Base-by-base conservation (phyloP, 2,113 vertebrate genomes). In the Ceuthmochares aereus region DNA sequence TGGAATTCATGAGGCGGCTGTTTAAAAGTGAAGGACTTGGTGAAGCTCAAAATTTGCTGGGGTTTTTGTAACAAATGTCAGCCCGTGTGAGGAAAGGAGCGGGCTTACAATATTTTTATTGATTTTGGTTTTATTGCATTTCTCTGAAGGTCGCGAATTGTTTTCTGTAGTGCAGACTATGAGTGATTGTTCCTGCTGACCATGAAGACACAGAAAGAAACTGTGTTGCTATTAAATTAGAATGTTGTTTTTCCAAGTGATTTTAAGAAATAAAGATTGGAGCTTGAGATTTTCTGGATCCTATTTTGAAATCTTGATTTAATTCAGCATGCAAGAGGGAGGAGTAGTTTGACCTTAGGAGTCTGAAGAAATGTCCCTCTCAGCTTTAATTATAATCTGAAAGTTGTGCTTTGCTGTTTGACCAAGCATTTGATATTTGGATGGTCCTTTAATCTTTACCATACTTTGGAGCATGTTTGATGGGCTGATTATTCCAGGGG, bases 241-340 rank as follows among this genome's bases (percentile, higher is more conserved):
- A 34, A 6, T 17, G 0, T 0, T 40, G 5, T 60, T 60, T n/a
- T 52, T 3, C 22, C 25, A 15, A n/a, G 3, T 2, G 19, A 36
- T 40, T 82, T 76, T 32, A 52, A 49, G 21, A 4, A 63, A 74
- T 66, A 67, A 66, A 16, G 1, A 23, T 23, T 10, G 3, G 14
- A 47, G 10, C 20, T 79, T 51, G 22, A 82, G 27, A 17, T 34
- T 62, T 25, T 63, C 30, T 8, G 0, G 14, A 22, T 27, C 30
- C 84, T 20, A 25, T 30, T 84, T 77, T 82, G 5, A 87, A 79
- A 51, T 84, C 27, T 1, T 6, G 6, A 26, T 54, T 51, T 10
- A 56, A 25, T 30, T 55, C 32, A 47, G 3, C 1, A 0, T 30
- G 30, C 47, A 75, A 47, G 47, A 58, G 36, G 49, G 60, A 76